Percentiles rank a stretch among this genome's conserved stretches.
Conservation (phyloP, 2,888 invertebrate species). For the Caenorhabditis imperialis region DNA sequence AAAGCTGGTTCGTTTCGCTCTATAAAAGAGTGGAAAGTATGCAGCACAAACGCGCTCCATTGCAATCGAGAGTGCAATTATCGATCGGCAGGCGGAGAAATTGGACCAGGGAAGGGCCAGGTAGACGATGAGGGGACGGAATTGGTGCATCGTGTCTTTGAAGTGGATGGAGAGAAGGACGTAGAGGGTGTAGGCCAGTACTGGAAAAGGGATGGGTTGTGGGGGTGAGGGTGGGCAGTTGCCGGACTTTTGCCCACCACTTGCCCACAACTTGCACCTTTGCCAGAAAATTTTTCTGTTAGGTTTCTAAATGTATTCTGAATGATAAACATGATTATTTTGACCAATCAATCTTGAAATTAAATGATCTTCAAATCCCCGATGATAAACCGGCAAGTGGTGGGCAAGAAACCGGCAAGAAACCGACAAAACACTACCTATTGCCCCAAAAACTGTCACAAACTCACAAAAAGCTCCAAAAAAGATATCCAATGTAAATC, state of each 20-base stretch:
- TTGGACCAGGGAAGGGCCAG: constrained; percentile 10
- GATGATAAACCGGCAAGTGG: too few relatives aligned
- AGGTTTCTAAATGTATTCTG: too few relatives aligned
- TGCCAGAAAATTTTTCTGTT: too few relatives aligned
- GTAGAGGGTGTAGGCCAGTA: background rate
- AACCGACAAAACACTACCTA: too few relatives aligned
- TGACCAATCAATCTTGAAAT: too few relatives aligned
- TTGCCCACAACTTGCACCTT: too few relatives aligned
- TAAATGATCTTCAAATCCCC: too few relatives aligned
- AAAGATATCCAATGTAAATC: constrained; percentile 2
- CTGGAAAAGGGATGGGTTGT: background rate
- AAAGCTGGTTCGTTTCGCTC: background rate
- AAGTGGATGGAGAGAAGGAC: background rate
- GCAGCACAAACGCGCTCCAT: background rate
- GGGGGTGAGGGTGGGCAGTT: background rate
- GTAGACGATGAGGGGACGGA: background rate
- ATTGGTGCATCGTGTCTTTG: background rate
- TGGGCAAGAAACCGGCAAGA: too few relatives aligned
- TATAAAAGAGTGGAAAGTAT: constrained; percentile 1
- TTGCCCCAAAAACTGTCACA: too few relatives aligned
- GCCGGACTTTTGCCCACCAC: too few relatives aligned
- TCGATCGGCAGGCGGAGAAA: background rate
- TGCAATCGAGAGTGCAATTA: constrained; percentile 4
- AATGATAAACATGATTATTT: too few relatives aligned
- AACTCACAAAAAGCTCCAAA: background rate